Evolutionary conservation across 2,888 invertebrate species (phyloP).

Genomic region (Stenotaenia linearis): DNA sequence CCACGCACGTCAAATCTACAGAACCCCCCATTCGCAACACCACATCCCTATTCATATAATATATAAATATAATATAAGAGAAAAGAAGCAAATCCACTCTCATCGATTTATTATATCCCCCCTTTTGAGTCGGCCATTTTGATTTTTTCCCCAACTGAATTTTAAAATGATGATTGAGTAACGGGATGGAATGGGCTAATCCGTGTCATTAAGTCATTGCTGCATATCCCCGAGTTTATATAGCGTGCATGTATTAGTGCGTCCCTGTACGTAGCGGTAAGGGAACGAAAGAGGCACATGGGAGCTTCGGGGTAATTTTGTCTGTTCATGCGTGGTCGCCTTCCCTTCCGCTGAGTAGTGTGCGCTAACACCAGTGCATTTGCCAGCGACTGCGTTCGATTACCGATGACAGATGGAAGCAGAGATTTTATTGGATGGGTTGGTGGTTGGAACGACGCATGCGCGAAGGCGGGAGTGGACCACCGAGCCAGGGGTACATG

Average conservation of each 20-base stretch:
- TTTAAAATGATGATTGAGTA: not conserved
- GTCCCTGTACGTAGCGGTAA: not conserved
- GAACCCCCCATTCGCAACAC: not conserved
- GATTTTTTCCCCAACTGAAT: not conserved
- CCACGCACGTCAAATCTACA: conserved; percentile 9
- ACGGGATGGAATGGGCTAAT: not conserved
- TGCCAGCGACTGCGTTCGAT: conserved; percentile 29
- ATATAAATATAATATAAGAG: not conserved
- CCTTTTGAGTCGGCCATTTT: not conserved
- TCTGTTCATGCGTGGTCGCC: conserved; percentile 26
- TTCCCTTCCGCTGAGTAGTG: conserved; percentile 24
- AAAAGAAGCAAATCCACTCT: no score
- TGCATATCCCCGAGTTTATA: conserved; percentile 8
- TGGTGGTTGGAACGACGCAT: conserved; percentile 24
- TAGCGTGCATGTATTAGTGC: not conserved
- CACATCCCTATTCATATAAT: not conserved
- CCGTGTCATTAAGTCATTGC: conserved; percentile 7
- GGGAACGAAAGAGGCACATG: conserved; percentile 18
- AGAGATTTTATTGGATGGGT: conserved; percentile 30
- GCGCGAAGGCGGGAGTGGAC: not conserved
- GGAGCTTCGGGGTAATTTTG: conserved; percentile 19
- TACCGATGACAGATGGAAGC: conserved; percentile 29
- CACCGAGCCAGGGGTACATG: conserved; percentile 24
- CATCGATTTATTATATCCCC: not conserved
- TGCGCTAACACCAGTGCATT: conserved; percentile 26